phyloP scores from a whole-genome alignment of 2,113 vertebrate genomes.

The Gorsachius goisagi region DNA sequence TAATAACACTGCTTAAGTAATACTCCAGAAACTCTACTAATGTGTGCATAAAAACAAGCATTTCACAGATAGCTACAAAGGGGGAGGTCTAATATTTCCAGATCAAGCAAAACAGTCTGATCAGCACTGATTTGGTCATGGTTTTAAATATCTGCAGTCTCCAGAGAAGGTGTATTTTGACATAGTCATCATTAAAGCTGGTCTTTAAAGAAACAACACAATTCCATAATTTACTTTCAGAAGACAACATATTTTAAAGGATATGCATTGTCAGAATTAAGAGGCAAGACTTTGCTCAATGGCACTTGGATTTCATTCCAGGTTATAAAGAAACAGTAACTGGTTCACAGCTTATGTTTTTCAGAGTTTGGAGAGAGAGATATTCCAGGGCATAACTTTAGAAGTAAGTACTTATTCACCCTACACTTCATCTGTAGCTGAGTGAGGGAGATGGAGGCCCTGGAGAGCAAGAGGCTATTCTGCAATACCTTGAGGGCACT shows the following conservation, averaged over 20 bases:
- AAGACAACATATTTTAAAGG: not conserved
- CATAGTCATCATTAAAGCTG: not conserved
- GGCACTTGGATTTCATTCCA: not conserved
- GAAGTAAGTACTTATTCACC: not conserved
- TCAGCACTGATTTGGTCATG: not conserved
- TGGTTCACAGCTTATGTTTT: not conserved
- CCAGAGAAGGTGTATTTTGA: slow-evolving; percentile 3
- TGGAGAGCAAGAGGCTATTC: not conserved
- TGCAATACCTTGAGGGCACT: not conserved
- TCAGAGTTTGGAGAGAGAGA: not conserved
- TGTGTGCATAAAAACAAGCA: not conserved
- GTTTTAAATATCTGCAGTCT: not conserved
- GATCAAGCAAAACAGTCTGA: not conserved
- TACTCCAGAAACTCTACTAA: not conserved
- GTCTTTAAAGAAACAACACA: not conserved
- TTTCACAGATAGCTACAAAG: not conserved
- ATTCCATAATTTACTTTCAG: not conserved
- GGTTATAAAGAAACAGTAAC: not conserved
- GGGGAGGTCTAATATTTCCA: not conserved
- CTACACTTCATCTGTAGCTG: not conserved
- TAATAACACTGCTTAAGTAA: not conserved
- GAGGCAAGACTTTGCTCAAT: not conserved
- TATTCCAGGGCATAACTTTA: not conserved
- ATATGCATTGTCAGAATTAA: not conserved
- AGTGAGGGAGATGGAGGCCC: not conserved